Conservation (phyloP, 2,113 vertebrate genomes). For the Pachyramphus minor region DNA sequence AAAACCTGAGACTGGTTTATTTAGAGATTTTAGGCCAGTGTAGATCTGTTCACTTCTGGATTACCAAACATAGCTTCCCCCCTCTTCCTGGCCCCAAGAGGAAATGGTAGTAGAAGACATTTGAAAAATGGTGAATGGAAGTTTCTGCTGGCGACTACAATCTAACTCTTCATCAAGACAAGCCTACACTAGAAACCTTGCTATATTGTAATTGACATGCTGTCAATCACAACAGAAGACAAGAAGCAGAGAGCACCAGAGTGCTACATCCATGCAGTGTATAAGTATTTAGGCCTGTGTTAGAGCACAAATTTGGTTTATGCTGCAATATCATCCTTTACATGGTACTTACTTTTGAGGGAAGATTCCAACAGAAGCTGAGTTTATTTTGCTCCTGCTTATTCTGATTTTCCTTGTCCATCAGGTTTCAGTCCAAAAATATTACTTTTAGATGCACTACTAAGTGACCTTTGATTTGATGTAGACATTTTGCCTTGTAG, state of each 20-base stretch:
- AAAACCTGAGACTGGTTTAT: neutral
- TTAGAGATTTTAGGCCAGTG: neutral
- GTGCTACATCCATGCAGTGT: neutral
- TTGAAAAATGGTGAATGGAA: neutral
- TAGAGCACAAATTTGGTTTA: neutral
- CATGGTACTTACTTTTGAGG: neutral
- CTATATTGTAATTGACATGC: neutral
- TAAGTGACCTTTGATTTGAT: neutral
- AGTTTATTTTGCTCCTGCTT: neutral
- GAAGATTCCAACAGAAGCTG: neutral
- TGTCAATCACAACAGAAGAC: neutral
- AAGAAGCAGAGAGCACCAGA: neutral
- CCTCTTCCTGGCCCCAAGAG: neutral
- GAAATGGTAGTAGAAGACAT: neutral
- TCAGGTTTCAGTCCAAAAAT: neutral
- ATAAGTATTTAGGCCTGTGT: too few relatives aligned
- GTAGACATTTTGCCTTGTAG: neutral
- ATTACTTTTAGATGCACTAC: neutral
- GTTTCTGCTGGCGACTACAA: neutral
- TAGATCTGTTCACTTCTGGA: neutral
- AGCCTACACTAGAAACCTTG: neutral
- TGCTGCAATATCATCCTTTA: neutral
- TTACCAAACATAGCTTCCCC: neutral
- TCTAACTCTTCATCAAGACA: neutral
- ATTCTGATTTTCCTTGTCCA: neutral